Base-by-base conservation (phyloP, 2,113 vertebrate species). In the Rynchops niger region DNA sequence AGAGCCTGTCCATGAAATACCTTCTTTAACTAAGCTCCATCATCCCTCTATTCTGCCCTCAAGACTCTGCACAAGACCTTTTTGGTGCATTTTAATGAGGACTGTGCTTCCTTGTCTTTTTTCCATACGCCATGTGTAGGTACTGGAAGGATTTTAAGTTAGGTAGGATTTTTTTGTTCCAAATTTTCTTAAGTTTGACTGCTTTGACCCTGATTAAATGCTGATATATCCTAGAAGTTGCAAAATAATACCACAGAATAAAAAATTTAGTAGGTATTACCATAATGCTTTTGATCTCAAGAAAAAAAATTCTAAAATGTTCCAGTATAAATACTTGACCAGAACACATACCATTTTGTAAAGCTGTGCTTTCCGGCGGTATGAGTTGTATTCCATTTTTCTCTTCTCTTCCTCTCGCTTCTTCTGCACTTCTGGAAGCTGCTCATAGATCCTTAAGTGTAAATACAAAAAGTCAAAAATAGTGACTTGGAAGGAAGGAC, bases 371-470 rank as follows among this genome's bases (percentile, higher is more conserved):
- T 98, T 99, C 32, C 99, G 97, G 5, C 99, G 98, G 90, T 99
- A 98, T 0, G 98, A 97, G 36, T 65, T 96, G 52, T 99, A 99
- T 80, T 99, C 99, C 3, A 91, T 97, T 86, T 58, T 98, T 47
- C 99, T 98, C 85, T 96, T 98, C 59, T 99, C 99, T n/a, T 99
- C 99, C 69, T 99, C 99, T 85, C 93, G 91, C 94, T 96, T 98
- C 86, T 98, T 98, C 92, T 94, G 98, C 69, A 99, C 98, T 96
- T 99, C 99, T 2, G 99, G 99, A 8, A 99, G 99, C 97, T 98
- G 99, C 85, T 99, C 98, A 16, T 99, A 99, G 36, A 99, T 99
- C 93, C 99, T 99, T 74, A 10, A 18, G 9, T 12, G 78, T 6
- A 53, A 30, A 61, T 1, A 49, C 6, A 66, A 30, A 21, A 82